These are phyloP conservation scores for Mesembrinibis cayennensis DNA, from an alignment of 2,113 vertebrate genomes.

Conservation along the genomic window DNA sequence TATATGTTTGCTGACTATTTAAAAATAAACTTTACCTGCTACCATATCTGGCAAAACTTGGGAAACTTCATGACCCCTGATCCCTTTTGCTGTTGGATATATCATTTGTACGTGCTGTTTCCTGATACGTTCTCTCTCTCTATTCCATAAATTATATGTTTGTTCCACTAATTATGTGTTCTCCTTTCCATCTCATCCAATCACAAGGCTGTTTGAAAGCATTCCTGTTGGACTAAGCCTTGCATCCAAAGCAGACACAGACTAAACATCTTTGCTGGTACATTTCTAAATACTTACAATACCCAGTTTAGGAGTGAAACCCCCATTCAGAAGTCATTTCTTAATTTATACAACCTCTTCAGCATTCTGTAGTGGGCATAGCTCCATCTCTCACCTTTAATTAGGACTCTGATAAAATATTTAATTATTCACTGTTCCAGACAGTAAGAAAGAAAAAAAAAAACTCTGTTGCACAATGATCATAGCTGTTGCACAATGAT, in stretches of 20 bases:
- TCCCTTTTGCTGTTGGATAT: neutral
- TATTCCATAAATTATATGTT: neutral
- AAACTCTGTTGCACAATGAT: neutral
- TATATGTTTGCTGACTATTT: neutral
- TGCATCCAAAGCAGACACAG: neutral
- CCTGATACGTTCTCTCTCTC: neutral
- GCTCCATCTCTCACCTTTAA: neutral
- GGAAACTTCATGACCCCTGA: neutral
- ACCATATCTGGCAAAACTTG: neutral
- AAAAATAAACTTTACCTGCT: neutral
- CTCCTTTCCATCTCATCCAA: neutral
- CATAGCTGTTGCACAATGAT: neutral
- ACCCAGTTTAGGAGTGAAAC: neutral
- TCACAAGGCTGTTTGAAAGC: neutral
- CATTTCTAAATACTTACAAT: neutral
- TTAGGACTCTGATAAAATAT: neutral
- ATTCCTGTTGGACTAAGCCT: neutral
- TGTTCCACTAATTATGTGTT: conserved; percentile 7
- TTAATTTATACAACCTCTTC: neutral
- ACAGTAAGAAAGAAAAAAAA: neutral
- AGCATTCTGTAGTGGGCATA: neutral
- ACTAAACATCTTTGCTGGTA: conserved; percentile 17
- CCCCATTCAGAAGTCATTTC: neutral
- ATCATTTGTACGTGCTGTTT: neutral
- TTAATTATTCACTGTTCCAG: neutral